Base-by-base conservation (phyloP, 2,888 invertebrate genomes). In the Machimus atricapillus region DNA sequence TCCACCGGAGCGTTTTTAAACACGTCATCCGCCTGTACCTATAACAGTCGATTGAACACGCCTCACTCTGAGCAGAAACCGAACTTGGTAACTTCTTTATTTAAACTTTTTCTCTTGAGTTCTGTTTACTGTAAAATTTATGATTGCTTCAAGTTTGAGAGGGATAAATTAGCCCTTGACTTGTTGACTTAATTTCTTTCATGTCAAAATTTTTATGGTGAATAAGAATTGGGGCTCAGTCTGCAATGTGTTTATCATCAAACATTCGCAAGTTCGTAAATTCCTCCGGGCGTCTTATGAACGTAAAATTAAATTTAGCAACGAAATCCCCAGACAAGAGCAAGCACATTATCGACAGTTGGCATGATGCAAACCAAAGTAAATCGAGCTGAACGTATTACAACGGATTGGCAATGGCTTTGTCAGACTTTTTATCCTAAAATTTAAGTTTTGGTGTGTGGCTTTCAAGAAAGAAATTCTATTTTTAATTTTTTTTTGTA, bases 381-480 rank as follows among this genome's bases (percentile, higher is more conserved):
- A 78, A 78, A 78, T 78, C n/a, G 78, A 78, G 23, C 78, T n/a
- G n/a, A 79, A 79, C 12, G 14, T 79, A n/a, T 79, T 66, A 66
- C 7, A 6, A 23, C 3, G 9, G 23, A 23, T 66, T 66, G 58
- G 27, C 58, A 56, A 19, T 56, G 56, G 19, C 19, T 66, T 19
- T 66, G 4, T 27, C 52, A 7, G 52, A n/a, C 19, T 52, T 52
- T 52, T 52, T 52, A 16, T 52, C 7, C 7, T 19, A 52, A 16
- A 19, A 52, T 52, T 52, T 5, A 52, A 52, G 16, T 52, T n/a
- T 46, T 46, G 9, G 52, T 40, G 5, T 7, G n/a, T n/a, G n/a
- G 52, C 2, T 52, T 52, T 52, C 14, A 52, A 52, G 0, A 52
- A n/a, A 52, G 16, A 16, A 16, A n/a, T 52, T 1, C 16, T 16